Conservation (phyloP, 2,888 invertebrate species). For the Ditula angustiorana region DNA sequence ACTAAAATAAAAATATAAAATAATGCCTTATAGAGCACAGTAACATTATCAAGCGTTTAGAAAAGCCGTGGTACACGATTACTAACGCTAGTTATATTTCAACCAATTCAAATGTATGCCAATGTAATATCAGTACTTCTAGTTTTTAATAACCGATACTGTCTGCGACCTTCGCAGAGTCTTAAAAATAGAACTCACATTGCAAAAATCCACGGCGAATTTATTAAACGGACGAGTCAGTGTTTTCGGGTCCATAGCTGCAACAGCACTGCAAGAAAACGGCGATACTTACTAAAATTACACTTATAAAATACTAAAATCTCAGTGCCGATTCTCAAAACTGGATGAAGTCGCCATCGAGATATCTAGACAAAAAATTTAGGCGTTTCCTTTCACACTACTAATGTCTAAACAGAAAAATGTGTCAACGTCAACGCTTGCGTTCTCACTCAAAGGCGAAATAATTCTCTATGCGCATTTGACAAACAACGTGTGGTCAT, state of each 20-base stretch:
- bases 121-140: background rate
- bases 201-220: slow-evolving; percentile 52
- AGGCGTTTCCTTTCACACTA: too few relatives aligned
- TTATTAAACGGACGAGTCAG: slow-evolving; percentile 27
- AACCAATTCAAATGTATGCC: too few relatives aligned
- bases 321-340: background rate
- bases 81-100: too few relatives aligned
- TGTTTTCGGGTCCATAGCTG: slow-evolving; percentile 1
- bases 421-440: too few relatives aligned
- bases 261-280: background rate
- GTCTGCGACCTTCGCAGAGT: background rate
- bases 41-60: too few relatives aligned
- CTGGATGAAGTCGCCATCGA: background rate
- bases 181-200: slow-evolving; percentile 48
- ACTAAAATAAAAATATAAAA: too few relatives aligned
- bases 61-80: too few relatives aligned
- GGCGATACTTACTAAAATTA: background rate
- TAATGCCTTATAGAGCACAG: too few relatives aligned
- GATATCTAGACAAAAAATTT: background rate
- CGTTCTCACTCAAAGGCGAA: too few relatives aligned
- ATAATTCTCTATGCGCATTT: too few relatives aligned
- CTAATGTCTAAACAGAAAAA: too few relatives aligned
- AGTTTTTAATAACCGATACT: background rate
- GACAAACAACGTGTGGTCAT: too few relatives aligned
- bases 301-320: background rate